Conservation (phyloP, 92 coral and sea anemone species). For the Zoanthus sociatus region DNA sequence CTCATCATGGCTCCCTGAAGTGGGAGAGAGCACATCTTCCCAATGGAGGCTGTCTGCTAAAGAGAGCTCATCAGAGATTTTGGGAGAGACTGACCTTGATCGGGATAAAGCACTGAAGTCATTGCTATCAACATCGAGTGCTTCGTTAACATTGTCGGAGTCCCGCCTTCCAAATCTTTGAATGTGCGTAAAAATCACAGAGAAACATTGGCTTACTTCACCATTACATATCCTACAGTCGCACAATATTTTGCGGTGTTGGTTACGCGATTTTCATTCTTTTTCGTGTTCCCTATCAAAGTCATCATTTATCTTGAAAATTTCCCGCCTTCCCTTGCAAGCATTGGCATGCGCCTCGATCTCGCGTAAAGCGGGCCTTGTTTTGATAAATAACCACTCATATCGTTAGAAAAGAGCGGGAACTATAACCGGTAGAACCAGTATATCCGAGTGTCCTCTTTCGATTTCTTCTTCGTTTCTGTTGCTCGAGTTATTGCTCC, state of each 20-base stretch:
- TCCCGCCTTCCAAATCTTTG: conserved; percentile 24
- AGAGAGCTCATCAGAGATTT: conserved; percentile 23
- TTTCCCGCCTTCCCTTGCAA: conserved; percentile 25
- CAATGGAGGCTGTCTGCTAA: conserved; percentile 10
- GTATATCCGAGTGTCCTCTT: neutral
- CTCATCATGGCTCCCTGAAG: conserved; percentile 20
- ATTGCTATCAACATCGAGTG: conserved; percentile 8
- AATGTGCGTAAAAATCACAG: conserved; percentile 23
- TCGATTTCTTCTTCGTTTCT: too few relatives aligned
- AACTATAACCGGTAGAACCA: conserved; percentile 12
- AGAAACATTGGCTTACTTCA: conserved; percentile 20
- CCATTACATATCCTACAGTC: conserved; percentile 32
- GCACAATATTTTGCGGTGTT: conserved; percentile 20
- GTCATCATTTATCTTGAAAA: neutral
- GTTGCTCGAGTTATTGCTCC: conserved; percentile 23
- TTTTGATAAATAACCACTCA: conserved; percentile 13
- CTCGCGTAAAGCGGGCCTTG: conserved; percentile 1
- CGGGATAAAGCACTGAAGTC: conserved; percentile 16
- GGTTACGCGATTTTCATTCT: conserved; percentile 30
- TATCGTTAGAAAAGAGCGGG: conserved; percentile 24
- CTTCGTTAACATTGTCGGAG: conserved; percentile 19
- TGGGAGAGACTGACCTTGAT: conserved; percentile 23
- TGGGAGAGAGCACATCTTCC: conserved; percentile 22
- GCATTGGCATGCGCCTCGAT: conserved; percentile 24
- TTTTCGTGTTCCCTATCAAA: conserved; percentile 27